A percentile compares a stretch with the other conserved stretches of the same genome.
Conservation (phyloP, 2,888 invertebrate species). For the Tanytarsus gracilentus region DNA sequence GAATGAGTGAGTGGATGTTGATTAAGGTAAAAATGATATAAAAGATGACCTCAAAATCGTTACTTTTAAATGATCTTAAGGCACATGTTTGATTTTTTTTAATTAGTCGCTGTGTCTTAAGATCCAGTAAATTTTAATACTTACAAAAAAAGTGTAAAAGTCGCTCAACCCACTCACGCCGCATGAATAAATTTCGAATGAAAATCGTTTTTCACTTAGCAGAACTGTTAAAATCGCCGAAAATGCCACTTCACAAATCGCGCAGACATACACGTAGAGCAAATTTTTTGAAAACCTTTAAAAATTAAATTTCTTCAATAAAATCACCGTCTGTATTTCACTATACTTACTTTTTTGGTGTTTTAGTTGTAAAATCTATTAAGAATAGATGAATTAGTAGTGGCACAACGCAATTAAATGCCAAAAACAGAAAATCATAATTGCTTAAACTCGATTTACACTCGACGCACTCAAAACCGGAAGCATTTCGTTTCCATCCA, state of each 20-base stretch:
- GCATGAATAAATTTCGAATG: constrained; percentile 68
- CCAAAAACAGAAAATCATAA: constrained; percentile 90
- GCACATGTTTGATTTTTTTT: not conserved
- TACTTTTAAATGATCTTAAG: not conserved
- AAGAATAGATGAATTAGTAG: constrained; percentile 86
- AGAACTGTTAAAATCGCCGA: constrained; percentile 71
- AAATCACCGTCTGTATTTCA: not conserved
- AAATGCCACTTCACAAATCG: constrained; percentile 67
- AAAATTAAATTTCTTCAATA: constrained; percentile 30
- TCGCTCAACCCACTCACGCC: constrained; percentile 73
- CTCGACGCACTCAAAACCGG: constrained; percentile 60
- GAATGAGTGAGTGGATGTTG: not conserved
- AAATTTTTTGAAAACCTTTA: constrained; percentile 63
- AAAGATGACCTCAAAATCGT: not conserved
- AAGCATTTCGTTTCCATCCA: constrained; percentile 59
- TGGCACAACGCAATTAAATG: constrained; percentile 85
- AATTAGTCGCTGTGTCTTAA: constrained; percentile 34
- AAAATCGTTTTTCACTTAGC: constrained; percentile 72
- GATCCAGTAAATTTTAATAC: not conserved
- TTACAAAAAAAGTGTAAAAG: constrained; percentile 85
- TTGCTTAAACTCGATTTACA: constrained; percentile 67
- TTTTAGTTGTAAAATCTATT: constrained; percentile 67
- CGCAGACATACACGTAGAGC: constrained; percentile 68
- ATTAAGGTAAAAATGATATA: not conserved
- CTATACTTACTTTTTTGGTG: constrained; percentile 12